Evolutionary conservation across 1,140 invertebrate genomes (phyloP).

Genomic region (Dolichoris vasculosae): DNA sequence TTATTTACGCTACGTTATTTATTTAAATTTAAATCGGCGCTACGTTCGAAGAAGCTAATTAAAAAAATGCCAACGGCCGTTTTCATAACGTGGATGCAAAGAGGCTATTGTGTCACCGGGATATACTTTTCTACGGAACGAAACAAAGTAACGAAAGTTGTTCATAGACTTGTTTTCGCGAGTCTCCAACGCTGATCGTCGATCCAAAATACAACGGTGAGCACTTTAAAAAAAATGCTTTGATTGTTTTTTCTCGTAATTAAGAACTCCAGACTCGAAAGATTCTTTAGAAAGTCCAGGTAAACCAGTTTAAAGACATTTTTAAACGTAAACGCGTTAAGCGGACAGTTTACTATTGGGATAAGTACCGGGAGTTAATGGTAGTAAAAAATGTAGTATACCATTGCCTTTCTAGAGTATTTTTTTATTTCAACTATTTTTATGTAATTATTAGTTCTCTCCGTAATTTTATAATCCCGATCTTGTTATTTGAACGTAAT

Average conservation of each 20-base stretch:
- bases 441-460: constrained; percentile 7
- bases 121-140: constrained; percentile 31
- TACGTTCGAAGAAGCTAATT: constrained; percentile 22
- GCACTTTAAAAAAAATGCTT: constrained; percentile 46
- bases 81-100: constrained; percentile 43
- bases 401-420: not conserved
- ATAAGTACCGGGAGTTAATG: not conserved
- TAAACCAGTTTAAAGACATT: constrained; percentile 25
- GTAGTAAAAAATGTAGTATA: not conserved
- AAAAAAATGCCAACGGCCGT: constrained; percentile 26
- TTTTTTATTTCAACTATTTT: not conserved
- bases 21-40: not conserved
- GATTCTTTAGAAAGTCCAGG: constrained; percentile 43
- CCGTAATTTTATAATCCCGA: too few species aligned
- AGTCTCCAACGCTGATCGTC: constrained; percentile 24
- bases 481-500: too few species aligned
- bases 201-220: constrained; percentile 35
- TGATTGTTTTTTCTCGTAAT: constrained; percentile 43
- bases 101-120: constrained; percentile 49
- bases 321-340: not conserved
- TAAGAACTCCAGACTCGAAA: constrained; percentile 24
- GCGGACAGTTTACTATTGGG: not conserved
- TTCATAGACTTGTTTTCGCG: constrained; percentile 36
- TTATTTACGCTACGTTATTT: not conserved
- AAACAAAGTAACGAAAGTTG: constrained; percentile 46